These are phyloP conservation scores for Sebastes matsubarae DNA, from an alignment of 2,797 vertebrate genomes.

Conservation along the genomic window DNA sequence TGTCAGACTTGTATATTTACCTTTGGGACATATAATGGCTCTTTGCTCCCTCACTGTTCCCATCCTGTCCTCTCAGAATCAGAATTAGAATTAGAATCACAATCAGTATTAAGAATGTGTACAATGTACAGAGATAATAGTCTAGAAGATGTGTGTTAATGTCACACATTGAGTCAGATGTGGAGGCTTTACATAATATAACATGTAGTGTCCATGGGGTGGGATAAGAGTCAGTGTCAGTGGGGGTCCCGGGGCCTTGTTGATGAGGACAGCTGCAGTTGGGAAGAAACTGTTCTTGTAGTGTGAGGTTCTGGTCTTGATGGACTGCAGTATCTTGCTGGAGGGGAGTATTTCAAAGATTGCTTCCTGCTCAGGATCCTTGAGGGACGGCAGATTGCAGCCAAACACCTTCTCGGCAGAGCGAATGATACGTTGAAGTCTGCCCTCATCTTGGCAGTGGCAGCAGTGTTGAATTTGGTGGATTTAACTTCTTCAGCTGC, in stretches of 20 bases:
- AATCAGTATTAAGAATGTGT: too few species aligned
- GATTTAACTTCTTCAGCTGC: not conserved
- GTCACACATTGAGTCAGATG: not conserved
- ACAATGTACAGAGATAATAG: not conserved
- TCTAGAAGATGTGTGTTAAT: not conserved
- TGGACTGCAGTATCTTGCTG: not conserved
- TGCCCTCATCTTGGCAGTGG: not conserved
- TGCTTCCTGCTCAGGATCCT: not conserved
- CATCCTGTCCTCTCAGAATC: not conserved
- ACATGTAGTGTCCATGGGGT: not conserved
- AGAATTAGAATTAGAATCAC: too few species aligned
- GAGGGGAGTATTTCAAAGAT: not conserved
- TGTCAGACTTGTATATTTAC: not conserved
- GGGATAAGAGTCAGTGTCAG: not conserved
- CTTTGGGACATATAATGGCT: slow-evolving; percentile 13
- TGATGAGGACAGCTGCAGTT: not conserved
- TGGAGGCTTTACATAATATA: not conserved
- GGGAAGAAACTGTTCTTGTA: not conserved
- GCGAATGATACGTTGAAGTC: not conserved
- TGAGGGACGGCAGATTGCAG: not conserved
- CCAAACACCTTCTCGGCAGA: not conserved
- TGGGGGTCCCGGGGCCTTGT: not conserved
- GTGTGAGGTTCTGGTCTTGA: not conserved
- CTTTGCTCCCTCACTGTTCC: not conserved
- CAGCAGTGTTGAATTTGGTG: not conserved